Percentiles rank a stretch among this genome's conserved stretches.
These are phyloP conservation scores for Actinia equina DNA, from an alignment of 64 coral and sea anemone genomes.

Conservation along the genomic window DNA sequence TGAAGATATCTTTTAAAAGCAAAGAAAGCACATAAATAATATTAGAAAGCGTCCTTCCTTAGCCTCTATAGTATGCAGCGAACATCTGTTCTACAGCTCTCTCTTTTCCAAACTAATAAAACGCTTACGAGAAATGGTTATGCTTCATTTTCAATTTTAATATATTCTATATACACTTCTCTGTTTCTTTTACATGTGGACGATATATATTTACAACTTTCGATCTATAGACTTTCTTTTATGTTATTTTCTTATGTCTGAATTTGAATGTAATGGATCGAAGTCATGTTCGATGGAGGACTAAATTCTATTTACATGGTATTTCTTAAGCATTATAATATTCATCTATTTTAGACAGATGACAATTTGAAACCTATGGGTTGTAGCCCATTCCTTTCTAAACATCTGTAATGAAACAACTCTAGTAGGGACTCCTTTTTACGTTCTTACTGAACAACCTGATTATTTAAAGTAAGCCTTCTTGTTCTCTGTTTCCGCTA, in stretches of 20 bases:
- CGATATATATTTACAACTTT: slow-evolving; percentile 50
- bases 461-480: slow-evolving; percentile 25
- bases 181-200: slow-evolving; percentile 30
- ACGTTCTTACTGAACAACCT: slow-evolving; percentile 22
- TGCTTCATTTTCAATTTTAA: slow-evolving; percentile 67
- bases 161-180: slow-evolving; percentile 64
- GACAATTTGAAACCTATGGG: not conserved
- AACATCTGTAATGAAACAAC: slow-evolving; percentile 18
- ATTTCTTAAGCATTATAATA: slow-evolving; percentile 6
- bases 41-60: not conserved
- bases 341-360: slow-evolving; percentile 1
- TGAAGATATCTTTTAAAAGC: not conserved
- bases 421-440: slow-evolving; percentile 9
- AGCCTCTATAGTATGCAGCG: slow-evolving; percentile 5
- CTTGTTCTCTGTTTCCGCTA: slow-evolving; percentile 20
- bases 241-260: slow-evolving; percentile 24
- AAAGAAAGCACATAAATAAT: not conserved
- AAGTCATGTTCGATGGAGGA: slow-evolving; percentile 3
- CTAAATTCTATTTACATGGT: slow-evolving; percentile 16
- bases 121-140: slow-evolving; percentile 20
- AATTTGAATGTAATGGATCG: slow-evolving; percentile 36
- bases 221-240: slow-evolving; percentile 43
- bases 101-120: slow-evolving; percentile 1
- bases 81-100: slow-evolving; percentile 43
- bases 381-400: not conserved